Conservation (phyloP, 2,797 vertebrate genomes). For the Decapterus maruadsi region DNA sequence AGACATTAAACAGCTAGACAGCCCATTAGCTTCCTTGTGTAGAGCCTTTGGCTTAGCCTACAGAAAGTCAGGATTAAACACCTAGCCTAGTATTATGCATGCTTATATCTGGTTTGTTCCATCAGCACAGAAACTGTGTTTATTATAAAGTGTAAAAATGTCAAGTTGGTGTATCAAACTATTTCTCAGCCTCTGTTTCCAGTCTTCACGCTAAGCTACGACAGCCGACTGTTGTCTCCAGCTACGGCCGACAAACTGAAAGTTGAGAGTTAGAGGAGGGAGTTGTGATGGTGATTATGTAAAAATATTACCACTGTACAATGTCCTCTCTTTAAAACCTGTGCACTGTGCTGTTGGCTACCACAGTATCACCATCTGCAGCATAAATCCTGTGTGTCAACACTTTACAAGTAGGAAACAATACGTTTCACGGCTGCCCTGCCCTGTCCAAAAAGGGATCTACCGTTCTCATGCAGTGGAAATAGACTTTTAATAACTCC, state of each 20-base stretch:
- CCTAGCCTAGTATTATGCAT: not conserved
- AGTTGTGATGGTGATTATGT: not conserved
- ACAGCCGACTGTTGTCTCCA: too few relatives aligned
- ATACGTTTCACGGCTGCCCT: not conserved
- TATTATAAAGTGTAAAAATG: too few relatives aligned
- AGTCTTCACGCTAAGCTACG: too few relatives aligned
- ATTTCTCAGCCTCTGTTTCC: too few relatives aligned
- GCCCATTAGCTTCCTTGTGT: not conserved
- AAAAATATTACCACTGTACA: not conserved
- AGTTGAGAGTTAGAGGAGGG: not conserved
- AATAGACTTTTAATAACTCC: conserved; percentile 47
- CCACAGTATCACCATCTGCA: not conserved
- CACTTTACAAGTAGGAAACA: conserved; percentile 6
- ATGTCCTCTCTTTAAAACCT: not conserved
- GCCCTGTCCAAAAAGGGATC: conserved; percentile 21
- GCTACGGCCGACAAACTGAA: too few relatives aligned
- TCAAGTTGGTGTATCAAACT: too few relatives aligned
- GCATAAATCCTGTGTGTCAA: not conserved
- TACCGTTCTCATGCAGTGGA: conserved; percentile 11
- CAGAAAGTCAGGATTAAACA: not conserved
- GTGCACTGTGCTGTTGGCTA: not conserved
- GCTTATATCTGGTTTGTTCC: too few relatives aligned
- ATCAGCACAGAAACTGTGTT: too few relatives aligned
- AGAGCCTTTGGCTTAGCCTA: not conserved
- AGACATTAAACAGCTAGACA: not conserved